A percentile compares a stretch with the other conserved stretches of the same genome.
Evolutionary conservation across 2,113 vertebrate species (phyloP).

Genomic region (Brienomyrus brachyistius): DNA sequence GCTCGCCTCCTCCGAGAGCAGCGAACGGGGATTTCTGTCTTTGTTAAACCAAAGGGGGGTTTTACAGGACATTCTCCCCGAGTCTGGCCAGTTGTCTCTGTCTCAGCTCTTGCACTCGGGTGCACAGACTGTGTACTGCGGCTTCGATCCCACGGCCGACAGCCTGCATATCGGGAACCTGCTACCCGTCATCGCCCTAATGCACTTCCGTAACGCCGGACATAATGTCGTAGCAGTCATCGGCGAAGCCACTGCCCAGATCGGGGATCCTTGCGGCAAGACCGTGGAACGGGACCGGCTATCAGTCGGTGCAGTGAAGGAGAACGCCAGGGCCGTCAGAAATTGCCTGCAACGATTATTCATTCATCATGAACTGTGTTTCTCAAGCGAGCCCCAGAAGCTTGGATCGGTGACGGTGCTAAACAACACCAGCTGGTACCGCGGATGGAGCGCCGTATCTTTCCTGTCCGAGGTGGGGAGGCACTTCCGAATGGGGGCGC

Average conservation of each 20-base stretch:
- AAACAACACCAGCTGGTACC: slow-evolving; percentile 79
- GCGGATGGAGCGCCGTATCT: slow-evolving; percentile 54
- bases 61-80: slow-evolving; percentile 76
- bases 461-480: slow-evolving; percentile 71
- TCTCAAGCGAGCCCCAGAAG: slow-evolving; percentile 35
- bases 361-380: slow-evolving; percentile 58
- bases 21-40: slow-evolving; percentile 47
- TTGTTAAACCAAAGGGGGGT: slow-evolving; percentile 66
- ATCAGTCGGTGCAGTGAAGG: slow-evolving; percentile 34
- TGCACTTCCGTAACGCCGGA: slow-evolving; percentile 79
- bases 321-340: slow-evolving; percentile 55
- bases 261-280: slow-evolving; percentile 84
- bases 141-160: slow-evolving; percentile 87
- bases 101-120: slow-evolving; percentile 60
- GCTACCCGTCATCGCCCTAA: slow-evolving; percentile 68
- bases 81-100: slow-evolving; percentile 57
- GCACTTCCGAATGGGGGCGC: slow-evolving; percentile 83
- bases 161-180: slow-evolving; percentile 86
- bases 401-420: slow-evolving; percentile 62
- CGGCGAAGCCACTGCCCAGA: slow-evolving; percentile 78
- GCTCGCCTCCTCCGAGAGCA: slow-evolving; percentile 22
- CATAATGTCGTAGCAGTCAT: slow-evolving; percentile 76
- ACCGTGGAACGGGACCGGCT: slow-evolving; percentile 60
- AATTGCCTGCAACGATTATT: slow-evolving; percentile 62
- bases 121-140: slow-evolving; percentile 75